Evolutionary conservation across 2,888 invertebrate species (phyloP).

Genomic region (Tachina lurida): DNA sequence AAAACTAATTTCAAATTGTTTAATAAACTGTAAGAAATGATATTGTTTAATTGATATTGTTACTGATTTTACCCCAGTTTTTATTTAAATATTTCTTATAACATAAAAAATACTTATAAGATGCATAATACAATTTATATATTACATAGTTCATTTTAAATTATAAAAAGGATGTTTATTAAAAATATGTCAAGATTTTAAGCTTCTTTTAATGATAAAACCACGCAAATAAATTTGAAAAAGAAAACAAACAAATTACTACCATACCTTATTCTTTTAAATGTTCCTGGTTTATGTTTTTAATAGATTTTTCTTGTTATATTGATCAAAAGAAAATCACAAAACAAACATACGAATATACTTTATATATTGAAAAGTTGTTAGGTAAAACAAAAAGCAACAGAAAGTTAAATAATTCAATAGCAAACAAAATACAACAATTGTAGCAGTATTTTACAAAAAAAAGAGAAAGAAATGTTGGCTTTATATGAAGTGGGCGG

Average conservation of each 20-base stretch:
- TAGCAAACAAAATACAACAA: slow-evolving; percentile 49
- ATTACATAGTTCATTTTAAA: too few relatives aligned
- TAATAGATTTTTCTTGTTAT: slow-evolving; percentile 16
- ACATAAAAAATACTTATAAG: too few relatives aligned
- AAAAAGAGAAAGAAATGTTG: background rate
- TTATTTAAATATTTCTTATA: too few relatives aligned
- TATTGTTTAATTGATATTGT: too few relatives aligned
- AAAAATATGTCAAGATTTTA: too few relatives aligned
- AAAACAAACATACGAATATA: slow-evolving; percentile 56
- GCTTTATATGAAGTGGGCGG: background rate
- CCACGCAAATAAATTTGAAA: slow-evolving; percentile 33
- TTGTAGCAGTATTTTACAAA: background rate
- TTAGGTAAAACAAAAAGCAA: slow-evolving; percentile 62
- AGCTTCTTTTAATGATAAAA: background rate
- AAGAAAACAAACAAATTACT: slow-evolving; percentile 15
- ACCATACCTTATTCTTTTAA: background rate
- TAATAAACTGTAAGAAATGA: too few relatives aligned
- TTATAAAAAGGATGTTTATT: too few relatives aligned
- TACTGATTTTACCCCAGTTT: too few relatives aligned
- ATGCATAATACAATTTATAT: too few relatives aligned
- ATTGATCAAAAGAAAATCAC: slow-evolving; percentile 59
- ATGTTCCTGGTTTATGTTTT: slow-evolving; percentile 17
- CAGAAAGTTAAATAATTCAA: slow-evolving; percentile 68
- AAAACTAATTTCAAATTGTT: too few relatives aligned
- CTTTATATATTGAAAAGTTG: slow-evolving; percentile 62